phyloP scores from a whole-genome alignment of 2,113 vertebrate genomes.

The Manacus vitellinus region DNA sequence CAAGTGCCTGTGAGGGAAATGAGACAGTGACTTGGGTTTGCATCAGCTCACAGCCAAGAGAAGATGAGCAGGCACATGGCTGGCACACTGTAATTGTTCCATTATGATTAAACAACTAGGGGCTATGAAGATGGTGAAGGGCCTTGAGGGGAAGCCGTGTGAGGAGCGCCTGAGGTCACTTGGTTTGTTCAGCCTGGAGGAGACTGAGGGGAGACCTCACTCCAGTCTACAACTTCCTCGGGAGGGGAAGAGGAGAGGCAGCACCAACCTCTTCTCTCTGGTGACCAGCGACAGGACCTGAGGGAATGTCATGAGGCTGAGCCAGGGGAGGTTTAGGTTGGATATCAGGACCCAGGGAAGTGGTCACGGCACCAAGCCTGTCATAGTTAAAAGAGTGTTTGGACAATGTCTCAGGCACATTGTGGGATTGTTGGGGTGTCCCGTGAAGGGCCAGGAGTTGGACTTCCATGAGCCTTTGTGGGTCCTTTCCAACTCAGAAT shows the following conservation, averaged over 20 bases:
- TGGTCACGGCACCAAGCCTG: background rate
- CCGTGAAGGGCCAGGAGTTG: background rate
- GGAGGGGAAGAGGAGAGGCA: background rate
- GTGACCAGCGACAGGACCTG: background rate
- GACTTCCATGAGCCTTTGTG: too few relatives aligned
- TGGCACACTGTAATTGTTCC: accelerated
- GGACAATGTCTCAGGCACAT: background rate
- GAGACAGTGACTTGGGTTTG: too few relatives aligned
- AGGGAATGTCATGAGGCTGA: background rate
- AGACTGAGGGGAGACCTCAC: background rate
- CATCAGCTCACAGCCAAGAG: background rate
- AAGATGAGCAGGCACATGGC: background rate
- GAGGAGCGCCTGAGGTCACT: background rate
- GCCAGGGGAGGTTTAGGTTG: background rate
- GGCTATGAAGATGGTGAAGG: background rate
- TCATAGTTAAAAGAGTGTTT: background rate
- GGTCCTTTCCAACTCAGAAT: background rate
- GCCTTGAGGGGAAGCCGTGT: background rate
- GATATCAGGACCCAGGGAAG: background rate
- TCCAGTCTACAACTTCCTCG: background rate
- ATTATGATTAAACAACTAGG: background rate
- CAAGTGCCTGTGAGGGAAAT: background rate
- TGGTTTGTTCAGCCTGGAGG: background rate
- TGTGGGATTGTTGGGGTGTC: background rate
- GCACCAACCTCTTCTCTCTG: background rate